Conservation (phyloP, 2,888 invertebrate species). For the Leptinotarsa haldemani region DNA sequence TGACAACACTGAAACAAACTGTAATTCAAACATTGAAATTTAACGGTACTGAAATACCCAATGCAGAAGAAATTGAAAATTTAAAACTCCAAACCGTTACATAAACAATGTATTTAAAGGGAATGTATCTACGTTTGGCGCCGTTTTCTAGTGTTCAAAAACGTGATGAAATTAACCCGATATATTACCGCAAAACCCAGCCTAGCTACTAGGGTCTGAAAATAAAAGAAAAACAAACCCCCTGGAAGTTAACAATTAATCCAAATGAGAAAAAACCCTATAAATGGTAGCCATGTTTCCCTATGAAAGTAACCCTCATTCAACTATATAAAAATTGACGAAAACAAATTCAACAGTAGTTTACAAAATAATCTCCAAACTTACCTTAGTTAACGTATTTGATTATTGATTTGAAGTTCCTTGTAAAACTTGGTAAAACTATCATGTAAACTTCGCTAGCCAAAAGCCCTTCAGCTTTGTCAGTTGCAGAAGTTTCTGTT, state of each 20-base stretch:
- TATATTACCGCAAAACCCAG: background rate
- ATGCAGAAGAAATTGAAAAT: background rate
- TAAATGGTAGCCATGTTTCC: conserved; percentile 6
- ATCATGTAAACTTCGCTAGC: conserved; percentile 57
- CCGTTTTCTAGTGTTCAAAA: background rate
- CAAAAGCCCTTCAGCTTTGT: conserved; percentile 54
- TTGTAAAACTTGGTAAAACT: conserved; percentile 40
- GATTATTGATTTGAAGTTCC: background rate
- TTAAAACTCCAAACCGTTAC: conserved; percentile 18
- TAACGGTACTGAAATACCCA: background rate
- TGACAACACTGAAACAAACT: background rate
- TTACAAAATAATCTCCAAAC: conserved; percentile 4
- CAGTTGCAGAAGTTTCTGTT: conserved; percentile 58
- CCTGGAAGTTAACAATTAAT: no score
- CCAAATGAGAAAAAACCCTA: conserved; percentile 2
- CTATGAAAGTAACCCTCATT: background rate
- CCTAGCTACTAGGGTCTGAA: background rate
- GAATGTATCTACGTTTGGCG: background rate
- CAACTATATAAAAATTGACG: background rate
- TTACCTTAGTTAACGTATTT: conserved; percentile 23
- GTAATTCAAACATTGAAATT: no score
- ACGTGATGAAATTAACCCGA: background rate
- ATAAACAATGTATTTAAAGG: conserved; percentile 27
- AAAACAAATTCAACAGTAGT: background rate
- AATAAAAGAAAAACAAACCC: background rate